Evolutionary conservation across 2,888 invertebrate genomes (phyloP).

Genomic region (Anarsia innoxiella): DNA sequence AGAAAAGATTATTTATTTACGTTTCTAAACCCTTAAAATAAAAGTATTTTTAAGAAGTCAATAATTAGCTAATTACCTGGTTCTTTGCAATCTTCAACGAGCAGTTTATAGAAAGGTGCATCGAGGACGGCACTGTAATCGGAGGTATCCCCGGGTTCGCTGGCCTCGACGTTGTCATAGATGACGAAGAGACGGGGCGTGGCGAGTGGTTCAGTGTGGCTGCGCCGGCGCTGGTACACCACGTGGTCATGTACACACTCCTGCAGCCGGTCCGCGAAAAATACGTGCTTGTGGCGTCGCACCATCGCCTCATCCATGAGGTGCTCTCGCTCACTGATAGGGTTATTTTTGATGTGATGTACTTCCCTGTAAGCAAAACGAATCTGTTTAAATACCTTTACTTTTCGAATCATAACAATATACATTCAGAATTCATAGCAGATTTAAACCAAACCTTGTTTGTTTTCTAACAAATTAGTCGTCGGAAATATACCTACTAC

Average conservation of each 20-base stretch:
- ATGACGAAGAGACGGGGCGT: constrained; percentile 80
- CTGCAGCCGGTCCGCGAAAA: constrained; percentile 82
- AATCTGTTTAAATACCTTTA: constrained; percentile 26
- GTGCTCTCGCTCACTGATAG: constrained; percentile 63
- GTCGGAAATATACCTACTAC: no score
- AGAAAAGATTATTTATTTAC: no score
- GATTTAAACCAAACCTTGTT: no score
- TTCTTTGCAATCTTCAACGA: constrained; percentile 71
- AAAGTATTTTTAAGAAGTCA: neutral
- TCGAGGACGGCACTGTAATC: constrained; percentile 76
- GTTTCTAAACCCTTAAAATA: no score
- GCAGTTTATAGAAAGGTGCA: constrained; percentile 77
- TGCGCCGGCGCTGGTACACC: constrained; percentile 55
- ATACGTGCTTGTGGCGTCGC: constrained; percentile 76
- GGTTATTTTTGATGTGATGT: constrained; percentile 60
- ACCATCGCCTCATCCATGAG: constrained; percentile 69
- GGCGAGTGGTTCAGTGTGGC: constrained; percentile 72
- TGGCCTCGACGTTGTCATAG: constrained; percentile 83
- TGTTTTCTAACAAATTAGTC: no score
- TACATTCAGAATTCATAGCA: no score
- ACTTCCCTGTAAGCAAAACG: constrained; percentile 73
- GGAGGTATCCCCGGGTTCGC: constrained; percentile 76
- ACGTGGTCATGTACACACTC: constrained; percentile 79
- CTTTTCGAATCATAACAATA: no score
- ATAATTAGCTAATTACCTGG: no score